Evolutionary conservation across 2,113 vertebrate species (phyloP).

Genomic region (Cephalopterus ornatus): DNA sequence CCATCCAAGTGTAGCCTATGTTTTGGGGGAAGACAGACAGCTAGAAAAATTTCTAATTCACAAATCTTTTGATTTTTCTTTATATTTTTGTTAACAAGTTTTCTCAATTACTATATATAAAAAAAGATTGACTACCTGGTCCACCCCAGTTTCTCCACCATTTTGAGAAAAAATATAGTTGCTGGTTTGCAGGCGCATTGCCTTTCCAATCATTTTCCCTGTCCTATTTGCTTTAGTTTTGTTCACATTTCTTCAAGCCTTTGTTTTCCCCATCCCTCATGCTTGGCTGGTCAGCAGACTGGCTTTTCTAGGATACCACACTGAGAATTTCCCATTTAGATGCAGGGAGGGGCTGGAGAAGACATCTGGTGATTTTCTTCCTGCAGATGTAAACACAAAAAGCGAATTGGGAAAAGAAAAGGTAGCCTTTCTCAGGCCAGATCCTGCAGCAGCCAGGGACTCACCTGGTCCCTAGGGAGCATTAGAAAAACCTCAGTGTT

Average conservation of each 20-base stretch:
- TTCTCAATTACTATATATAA: background rate
- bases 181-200: background rate
- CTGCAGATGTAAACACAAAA: background rate
- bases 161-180: background rate
- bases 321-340: background rate
- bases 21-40: background rate
- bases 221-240: background rate
- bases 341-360: constrained; percentile 5
- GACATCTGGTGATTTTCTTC: constrained; percentile 6
- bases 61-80: background rate
- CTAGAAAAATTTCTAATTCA: background rate
- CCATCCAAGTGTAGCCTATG: background rate
- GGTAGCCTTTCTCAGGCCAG: constrained; percentile 4
- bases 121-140: rapidly evolving
- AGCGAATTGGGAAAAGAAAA: constrained; percentile 27
- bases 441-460: constrained; percentile 15
- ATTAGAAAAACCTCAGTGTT: background rate
- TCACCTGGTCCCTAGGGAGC: constrained; percentile 31
- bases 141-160: background rate
- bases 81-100: background rate
- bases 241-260: background rate
- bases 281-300: background rate
- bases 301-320: background rate
- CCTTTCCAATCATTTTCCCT: background rate
- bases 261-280: background rate